phyloP scores from a whole-genome alignment of 2,888 invertebrate species.

The Xylota segnis region DNA sequence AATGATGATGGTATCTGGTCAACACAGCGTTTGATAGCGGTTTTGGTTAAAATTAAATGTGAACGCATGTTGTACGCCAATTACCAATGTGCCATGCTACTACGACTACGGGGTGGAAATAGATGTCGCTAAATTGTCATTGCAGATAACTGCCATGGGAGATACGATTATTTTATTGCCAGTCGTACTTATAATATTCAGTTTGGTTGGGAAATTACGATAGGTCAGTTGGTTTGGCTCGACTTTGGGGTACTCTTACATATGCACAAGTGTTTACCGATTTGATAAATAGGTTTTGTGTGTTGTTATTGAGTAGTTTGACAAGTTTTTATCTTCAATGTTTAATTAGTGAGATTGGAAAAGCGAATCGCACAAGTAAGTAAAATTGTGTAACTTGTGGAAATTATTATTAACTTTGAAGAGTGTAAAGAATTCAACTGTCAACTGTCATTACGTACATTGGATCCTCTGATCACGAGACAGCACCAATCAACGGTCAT shows the following conservation, averaged over 20 bases:
- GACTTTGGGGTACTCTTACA: not conserved
- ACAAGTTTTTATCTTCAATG: no score
- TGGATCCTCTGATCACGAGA: not conserved
- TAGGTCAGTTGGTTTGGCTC: slow-evolving; percentile 81
- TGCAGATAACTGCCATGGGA: slow-evolving; percentile 5
- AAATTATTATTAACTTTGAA: no score
- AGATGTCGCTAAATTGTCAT: slow-evolving; percentile 13
- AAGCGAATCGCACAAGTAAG: no score
- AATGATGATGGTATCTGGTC: not conserved
- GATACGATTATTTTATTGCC: slow-evolving; percentile 13
- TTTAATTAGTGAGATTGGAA: no score
- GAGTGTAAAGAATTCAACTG: no score
- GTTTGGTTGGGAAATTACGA: slow-evolving; percentile 82
- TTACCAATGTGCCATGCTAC: not conserved
- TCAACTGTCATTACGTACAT: not conserved
- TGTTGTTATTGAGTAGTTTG: not conserved
- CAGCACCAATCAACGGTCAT: no score
- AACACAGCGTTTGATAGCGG: not conserved
- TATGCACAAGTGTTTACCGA: slow-evolving; percentile 8
- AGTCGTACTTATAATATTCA: slow-evolving; percentile 60
- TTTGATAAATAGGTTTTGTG: not conserved
- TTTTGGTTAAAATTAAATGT: slow-evolving; percentile 33
- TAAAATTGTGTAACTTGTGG: no score
- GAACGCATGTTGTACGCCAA: slow-evolving; percentile 37
- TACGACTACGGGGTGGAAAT: slow-evolving; percentile 11